Percentiles rank a stretch among this genome's conserved stretches.
These are phyloP conservation scores for Aphyosemion australe DNA, from an alignment of 2,113 vertebrate species.

Conservation along the genomic window DNA sequence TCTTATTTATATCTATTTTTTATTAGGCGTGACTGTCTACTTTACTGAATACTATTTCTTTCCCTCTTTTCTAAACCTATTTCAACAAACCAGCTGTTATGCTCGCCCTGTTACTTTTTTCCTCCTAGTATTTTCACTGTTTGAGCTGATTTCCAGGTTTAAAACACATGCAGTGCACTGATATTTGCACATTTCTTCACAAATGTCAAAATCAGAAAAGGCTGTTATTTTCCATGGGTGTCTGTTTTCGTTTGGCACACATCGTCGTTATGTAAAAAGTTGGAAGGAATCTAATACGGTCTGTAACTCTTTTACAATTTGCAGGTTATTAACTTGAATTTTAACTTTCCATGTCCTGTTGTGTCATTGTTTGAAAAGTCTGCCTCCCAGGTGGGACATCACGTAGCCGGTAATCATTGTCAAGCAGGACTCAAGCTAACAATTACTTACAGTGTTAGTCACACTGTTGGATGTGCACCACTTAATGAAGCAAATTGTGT, in stretches of 20 bases:
- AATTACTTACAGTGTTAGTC: background rate
- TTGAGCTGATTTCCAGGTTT: background rate
- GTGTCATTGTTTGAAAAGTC: background rate
- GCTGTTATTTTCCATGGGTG: constrained; percentile 9
- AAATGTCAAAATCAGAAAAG: background rate
- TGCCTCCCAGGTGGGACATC: background rate
- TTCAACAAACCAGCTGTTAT: too few relatives aligned
- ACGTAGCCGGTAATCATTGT: constrained; percentile 6
- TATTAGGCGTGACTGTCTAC: too few relatives aligned
- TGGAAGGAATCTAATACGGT: background rate
- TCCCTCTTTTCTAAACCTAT: too few relatives aligned
- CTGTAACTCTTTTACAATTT: constrained; percentile 2
- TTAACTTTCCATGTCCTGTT: background rate
- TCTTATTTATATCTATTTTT: background rate
- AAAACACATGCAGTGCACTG: background rate
- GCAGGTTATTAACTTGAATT: background rate
- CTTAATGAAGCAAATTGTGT: constrained; percentile 1
- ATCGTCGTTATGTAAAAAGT: background rate
- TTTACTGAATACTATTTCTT: too few relatives aligned
- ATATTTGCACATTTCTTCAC: constrained; percentile 18
- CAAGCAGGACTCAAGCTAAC: background rate
- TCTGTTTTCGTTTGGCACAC: background rate
- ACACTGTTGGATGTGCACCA: constrained; percentile 13
- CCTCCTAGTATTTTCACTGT: background rate
- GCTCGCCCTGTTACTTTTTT: background rate